Conservation (phyloP, 2,797 vertebrate genomes). For the Siniperca obscura region DNA sequence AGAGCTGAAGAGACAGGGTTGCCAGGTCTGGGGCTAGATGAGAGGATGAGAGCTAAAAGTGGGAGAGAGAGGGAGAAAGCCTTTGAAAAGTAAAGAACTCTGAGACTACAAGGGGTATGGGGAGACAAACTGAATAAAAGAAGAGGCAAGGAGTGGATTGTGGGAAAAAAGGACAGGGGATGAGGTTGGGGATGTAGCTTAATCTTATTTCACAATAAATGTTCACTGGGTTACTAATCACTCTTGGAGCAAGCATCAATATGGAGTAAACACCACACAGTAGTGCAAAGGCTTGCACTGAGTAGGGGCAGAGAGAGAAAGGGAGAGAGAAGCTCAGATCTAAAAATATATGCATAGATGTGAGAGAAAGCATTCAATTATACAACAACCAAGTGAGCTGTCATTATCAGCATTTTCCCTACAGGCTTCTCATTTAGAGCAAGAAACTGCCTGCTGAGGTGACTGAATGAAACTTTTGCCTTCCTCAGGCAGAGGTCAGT, state of each 20-base stretch:
- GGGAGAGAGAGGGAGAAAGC: constrained; percentile 44
- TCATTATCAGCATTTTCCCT: constrained; percentile 14
- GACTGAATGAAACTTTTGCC: neutral
- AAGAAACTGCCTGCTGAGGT: neutral
- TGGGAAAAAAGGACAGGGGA: neutral
- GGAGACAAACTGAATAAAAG: constrained; percentile 35
- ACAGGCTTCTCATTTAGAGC: constrained; percentile 3
- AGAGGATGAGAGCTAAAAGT: constrained; percentile 68
- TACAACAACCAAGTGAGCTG: neutral
- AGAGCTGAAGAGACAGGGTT: constrained; percentile 26
- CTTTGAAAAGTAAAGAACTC: constrained; percentile 75
- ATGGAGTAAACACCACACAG: constrained; percentile 10
- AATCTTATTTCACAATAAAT: constrained; percentile 82
- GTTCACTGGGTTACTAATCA: constrained; percentile 41
- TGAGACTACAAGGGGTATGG: constrained; percentile 66
- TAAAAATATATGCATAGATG: neutral
- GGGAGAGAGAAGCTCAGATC: neutral
- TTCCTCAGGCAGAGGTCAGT: neutral
- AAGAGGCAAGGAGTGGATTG: constrained; percentile 56
- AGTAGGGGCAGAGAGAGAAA: neutral
- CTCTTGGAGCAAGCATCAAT: constrained; percentile 15
- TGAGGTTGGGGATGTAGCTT: constrained; percentile 46
- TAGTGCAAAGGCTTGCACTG: neutral
- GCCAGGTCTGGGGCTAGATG: constrained; percentile 23
- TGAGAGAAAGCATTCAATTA: constrained; percentile 3